These are phyloP conservation scores for Brenthis daphne DNA, from an alignment of 2,888 invertebrate species.

Conservation along the genomic window DNA sequence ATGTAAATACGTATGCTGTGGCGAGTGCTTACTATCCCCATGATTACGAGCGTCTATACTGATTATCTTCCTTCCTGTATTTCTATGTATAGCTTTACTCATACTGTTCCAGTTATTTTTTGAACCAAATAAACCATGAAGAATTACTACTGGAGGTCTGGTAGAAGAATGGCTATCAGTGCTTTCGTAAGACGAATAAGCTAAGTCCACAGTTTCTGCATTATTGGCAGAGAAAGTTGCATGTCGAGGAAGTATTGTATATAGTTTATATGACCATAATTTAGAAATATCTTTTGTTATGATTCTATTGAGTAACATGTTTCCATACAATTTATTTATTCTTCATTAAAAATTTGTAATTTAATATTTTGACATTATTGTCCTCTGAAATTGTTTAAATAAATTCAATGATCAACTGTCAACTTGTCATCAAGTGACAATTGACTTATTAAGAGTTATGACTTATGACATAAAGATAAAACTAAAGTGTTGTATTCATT, in stretches of 20 bases:
- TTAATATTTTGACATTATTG: constrained; percentile 4
- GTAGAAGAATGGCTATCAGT: constrained; percentile 53
- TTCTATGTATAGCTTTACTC: constrained; percentile 87
- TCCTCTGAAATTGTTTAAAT: background rate
- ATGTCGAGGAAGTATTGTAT: constrained; percentile 45
- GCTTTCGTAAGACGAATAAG: constrained; percentile 86
- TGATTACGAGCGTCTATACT: constrained; percentile 96
- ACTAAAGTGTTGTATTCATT: no score
- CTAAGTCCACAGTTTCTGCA: constrained; percentile 83
- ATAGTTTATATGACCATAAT: constrained; percentile 44
- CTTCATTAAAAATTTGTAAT: constrained; percentile 19
- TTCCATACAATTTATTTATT: constrained; percentile 12
- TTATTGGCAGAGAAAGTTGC: constrained; percentile 54
- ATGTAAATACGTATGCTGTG: constrained; percentile 87
- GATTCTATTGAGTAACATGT: constrained; percentile 29
- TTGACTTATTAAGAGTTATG: no score
- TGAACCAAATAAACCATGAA: constrained; percentile 96
- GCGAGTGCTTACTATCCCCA: constrained; percentile 93
- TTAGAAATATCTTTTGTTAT: constrained; percentile 22
- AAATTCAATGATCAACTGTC: no score
- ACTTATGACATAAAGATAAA: no score
- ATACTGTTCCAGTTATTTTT: constrained; percentile 96
- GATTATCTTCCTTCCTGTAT: constrained; percentile 87
- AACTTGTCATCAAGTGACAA: no score
- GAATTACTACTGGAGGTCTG: constrained; percentile 87